Percentiles rank a stretch among this genome's conserved stretches.
phyloP scores from a whole-genome alignment of 2,797 vertebrate species.

The Trachurus trachurus region DNA sequence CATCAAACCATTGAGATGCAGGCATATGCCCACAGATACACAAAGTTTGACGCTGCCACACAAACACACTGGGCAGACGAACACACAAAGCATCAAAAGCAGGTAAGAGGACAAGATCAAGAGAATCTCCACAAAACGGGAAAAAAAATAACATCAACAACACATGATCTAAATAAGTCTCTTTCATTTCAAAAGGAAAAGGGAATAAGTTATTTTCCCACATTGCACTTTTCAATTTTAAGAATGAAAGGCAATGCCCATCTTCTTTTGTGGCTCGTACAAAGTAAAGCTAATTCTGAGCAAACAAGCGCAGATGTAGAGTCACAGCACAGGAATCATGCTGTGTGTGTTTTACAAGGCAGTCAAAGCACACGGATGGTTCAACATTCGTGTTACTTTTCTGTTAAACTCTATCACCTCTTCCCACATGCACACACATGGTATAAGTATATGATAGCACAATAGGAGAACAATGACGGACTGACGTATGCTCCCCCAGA shows the following conservation, averaged over 20 bases:
- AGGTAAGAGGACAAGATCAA: conserved; percentile 72
- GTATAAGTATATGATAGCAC: background rate
- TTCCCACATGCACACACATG: background rate
- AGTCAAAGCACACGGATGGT: background rate
- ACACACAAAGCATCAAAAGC: conserved; percentile 60
- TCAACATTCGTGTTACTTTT: background rate
- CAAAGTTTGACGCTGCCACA: conserved; percentile 2
- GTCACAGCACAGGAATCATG: background rate
- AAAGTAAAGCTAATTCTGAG: conserved; percentile 41
- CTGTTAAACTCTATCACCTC: background rate
- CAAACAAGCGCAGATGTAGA: conserved; percentile 35
- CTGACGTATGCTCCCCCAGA: too few relatives aligned
- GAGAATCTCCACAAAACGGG: conserved; percentile 43
- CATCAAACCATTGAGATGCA: conserved; percentile 52
- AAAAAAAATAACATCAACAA: conserved; percentile 53
- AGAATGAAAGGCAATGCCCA: conserved; percentile 52
- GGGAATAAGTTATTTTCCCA: conserved; percentile 58
- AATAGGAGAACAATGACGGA: too few relatives aligned
- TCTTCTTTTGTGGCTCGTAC: conserved; percentile 30
- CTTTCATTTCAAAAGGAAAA: conserved; percentile 69
- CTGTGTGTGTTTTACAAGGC: background rate
- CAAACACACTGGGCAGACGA: conserved; percentile 11
- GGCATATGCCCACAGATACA: conserved; percentile 18
- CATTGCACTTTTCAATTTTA: conserved; percentile 47
- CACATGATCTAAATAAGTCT: conserved; percentile 59